phyloP scores from a whole-genome alignment of 2,888 invertebrate genomes.

The Leptopilina myrica region DNA sequence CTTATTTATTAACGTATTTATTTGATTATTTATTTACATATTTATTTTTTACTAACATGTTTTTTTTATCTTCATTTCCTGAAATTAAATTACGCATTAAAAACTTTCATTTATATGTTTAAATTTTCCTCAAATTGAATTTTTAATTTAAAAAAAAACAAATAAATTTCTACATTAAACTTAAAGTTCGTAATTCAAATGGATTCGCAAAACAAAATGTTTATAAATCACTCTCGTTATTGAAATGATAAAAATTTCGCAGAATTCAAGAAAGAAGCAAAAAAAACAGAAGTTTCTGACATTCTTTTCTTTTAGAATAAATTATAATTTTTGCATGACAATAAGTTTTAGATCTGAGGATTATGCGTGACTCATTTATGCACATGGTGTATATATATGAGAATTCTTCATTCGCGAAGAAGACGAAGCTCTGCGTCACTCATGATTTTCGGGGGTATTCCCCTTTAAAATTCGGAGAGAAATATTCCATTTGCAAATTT shows the following conservation, averaged over 20 bases:
- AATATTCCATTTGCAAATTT: conserved; percentile 1
- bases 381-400: background rate
- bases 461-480: background rate
- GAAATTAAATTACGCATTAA: too few species aligned
- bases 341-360: background rate
- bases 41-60: too few species aligned
- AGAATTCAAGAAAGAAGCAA: background rate
- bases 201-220: too few species aligned
- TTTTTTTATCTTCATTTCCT: too few species aligned
- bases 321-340: conserved; percentile 1
- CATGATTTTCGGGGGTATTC: background rate
- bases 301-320: background rate
- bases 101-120: too few species aligned
- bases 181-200: too few species aligned
- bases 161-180: too few species aligned
- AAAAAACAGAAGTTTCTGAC: background rate
- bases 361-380: background rate
- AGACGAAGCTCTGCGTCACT: background rate
- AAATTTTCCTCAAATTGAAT: too few species aligned
- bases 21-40: too few species aligned
- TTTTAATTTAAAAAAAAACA: too few species aligned
- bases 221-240: background rate
- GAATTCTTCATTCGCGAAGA: background rate
- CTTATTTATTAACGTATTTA: too few species aligned
- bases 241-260: background rate